These are phyloP conservation scores for Caenorhabditis brenneri DNA, from an alignment of 1,140 invertebrate species.

Conservation along the genomic window DNA sequence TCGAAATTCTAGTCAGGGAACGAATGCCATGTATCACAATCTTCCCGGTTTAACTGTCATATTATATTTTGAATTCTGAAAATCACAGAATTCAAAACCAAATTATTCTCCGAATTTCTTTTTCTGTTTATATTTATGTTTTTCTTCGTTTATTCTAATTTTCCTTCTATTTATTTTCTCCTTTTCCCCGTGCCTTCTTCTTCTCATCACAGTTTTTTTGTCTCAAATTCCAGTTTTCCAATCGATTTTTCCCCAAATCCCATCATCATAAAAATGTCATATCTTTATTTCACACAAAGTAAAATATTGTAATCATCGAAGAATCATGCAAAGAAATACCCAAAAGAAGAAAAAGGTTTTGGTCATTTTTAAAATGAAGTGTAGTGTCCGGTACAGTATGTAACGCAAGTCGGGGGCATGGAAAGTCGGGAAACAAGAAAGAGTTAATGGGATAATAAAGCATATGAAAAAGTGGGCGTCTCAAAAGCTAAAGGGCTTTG, in stretches of 20 bases:
- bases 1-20: slow-evolving; percentile 32
- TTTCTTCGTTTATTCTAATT: neutral
- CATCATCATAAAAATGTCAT: neutral
- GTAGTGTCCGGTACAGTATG: slow-evolving; percentile 20
- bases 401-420: slow-evolving; percentile 31
- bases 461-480: neutral
- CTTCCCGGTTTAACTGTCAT: neutral
- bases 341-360: neutral
- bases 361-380: neutral
- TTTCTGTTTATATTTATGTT: neutral
- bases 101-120: neutral
- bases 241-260: no score
- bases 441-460: neutral
- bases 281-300: neutral
- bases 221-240: neutral
- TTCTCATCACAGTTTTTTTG: neutral
- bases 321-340: neutral
- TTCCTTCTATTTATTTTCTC: neutral
- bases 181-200: neutral
- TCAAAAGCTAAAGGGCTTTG: slow-evolving; percentile 35
- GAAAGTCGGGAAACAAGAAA: neutral
- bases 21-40: slow-evolving; percentile 5
- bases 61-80: neutral
- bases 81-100: neutral
- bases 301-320: neutral